Evolutionary conservation across 2,888 invertebrate genomes (phyloP).

Genomic region (Ophion ventricosus): DNA sequence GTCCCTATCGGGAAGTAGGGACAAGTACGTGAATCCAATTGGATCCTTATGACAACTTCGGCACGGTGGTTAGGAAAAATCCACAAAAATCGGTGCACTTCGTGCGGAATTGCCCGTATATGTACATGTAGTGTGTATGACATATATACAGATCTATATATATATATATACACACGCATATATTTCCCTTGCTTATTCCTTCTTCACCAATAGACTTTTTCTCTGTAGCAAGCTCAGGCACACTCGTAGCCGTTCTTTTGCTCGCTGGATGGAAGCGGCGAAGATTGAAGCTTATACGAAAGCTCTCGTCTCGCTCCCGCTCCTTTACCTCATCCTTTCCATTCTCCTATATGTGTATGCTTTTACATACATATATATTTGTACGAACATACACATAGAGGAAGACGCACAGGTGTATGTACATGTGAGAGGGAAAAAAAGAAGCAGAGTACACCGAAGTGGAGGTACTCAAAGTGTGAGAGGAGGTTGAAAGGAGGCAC

Average conservation of each 20-base stretch:
- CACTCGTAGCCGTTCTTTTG: conserved; percentile 62
- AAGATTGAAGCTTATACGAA: conserved; percentile 75
- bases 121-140: conserved; percentile 29
- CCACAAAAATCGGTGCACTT: not conserved
- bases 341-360: conserved; percentile 61
- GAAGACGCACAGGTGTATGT: conserved; percentile 11
- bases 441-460: conserved; percentile 37
- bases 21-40: too few species aligned
- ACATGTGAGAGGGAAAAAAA: conserved; percentile 47
- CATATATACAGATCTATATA: not conserved
- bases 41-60: too few species aligned
- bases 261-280: conserved; percentile 70
- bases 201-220: conserved; percentile 56
- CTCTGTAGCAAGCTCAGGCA: conserved; percentile 51
- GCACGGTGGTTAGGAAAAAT: not conserved
- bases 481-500: conserved; percentile 46
- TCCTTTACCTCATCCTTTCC: conserved; percentile 54
- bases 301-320: conserved; percentile 68
- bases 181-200: conserved; percentile 48
- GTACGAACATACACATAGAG: not conserved
- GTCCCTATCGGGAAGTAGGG: too few species aligned
- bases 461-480: conserved; percentile 48
- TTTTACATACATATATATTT: conserved; percentile 11
- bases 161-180: not conserved
- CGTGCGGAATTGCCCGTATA: conserved; percentile 25